Evolutionary conservation across 2,888 invertebrate genomes (phyloP).

Genomic region (Cyrtodaria siliqua): DNA sequence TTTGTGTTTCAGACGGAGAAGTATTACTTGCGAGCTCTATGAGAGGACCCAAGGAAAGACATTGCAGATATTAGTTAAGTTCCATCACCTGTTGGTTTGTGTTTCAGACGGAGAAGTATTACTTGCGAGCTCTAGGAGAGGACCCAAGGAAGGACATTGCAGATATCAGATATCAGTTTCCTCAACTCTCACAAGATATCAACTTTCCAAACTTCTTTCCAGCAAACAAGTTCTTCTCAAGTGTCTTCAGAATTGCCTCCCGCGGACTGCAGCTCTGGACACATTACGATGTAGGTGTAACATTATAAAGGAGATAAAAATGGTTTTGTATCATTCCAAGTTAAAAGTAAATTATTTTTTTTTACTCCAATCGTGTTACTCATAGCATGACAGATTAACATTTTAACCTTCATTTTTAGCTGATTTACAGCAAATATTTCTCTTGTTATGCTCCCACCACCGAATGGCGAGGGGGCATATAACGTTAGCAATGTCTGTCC

Average conservation of each 20-base stretch:
- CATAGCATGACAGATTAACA: too few relatives aligned
- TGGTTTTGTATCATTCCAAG: too few relatives aligned
- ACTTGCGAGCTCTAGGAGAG: constrained; percentile 87
- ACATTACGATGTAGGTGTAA: constrained; percentile 87
- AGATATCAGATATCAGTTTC: constrained; percentile 87
- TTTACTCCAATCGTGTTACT: too few relatives aligned
- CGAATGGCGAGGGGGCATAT: too few relatives aligned
- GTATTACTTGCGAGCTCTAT: constrained; percentile 86
- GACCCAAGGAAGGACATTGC: constrained; percentile 87
- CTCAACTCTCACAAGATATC: constrained; percentile 86
- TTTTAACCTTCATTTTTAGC: too few relatives aligned
- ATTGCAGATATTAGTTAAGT: neutral
- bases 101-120: constrained; percentile 84
- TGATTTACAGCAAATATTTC: too few relatives aligned
- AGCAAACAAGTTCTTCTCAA: constrained; percentile 86
- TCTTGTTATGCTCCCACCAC: too few relatives aligned
- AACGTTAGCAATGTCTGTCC: too few relatives aligned
- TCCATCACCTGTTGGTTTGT: neutral
- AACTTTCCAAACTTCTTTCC: constrained; percentile 86
- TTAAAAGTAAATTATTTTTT: too few relatives aligned
- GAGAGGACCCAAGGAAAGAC: constrained; percentile 86
- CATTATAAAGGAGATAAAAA: too few relatives aligned
- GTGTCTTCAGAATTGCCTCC: constrained; percentile 87
- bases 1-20: constrained; percentile 78
- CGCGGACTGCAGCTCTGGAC: constrained; percentile 87